These are phyloP conservation scores for Odontocolon sp. DNA, from an alignment of 2,888 invertebrate genomes.

Conservation along the genomic window DNA sequence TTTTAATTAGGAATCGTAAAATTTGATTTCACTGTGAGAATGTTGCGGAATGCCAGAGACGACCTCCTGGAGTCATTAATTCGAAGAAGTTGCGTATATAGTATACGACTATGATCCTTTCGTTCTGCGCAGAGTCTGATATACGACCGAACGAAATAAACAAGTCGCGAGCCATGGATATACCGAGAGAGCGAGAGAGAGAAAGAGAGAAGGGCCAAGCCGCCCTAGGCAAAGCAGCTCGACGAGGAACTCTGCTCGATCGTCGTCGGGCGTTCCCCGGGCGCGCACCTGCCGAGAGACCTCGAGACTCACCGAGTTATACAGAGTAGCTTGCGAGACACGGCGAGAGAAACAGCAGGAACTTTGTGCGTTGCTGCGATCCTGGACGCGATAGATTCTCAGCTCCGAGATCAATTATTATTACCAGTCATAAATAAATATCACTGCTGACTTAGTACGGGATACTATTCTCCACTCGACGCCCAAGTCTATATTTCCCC, in stretches of 20 bases:
- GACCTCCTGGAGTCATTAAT: conserved; percentile 23
- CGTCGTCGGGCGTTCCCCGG: conserved; percentile 32
- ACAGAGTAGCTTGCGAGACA: conserved; percentile 17
- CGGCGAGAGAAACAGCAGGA: conserved; percentile 21
- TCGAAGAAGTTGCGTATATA: background rate
- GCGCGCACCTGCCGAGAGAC: conserved; percentile 52
- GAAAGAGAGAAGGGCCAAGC: conserved; percentile 9
- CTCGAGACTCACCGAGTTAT: conserved; percentile 4
- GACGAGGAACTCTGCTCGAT: conserved; percentile 33
- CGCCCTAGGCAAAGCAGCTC: conserved; percentile 50
- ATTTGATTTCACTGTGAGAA: background rate
- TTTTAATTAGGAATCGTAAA: too few relatives aligned
- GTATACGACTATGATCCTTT: conserved; percentile 67
- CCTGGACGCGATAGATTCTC: conserved; percentile 62
- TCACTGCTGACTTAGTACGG: conserved; percentile 63
- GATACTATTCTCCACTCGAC: conserved; percentile 30
- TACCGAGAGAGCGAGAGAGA: background rate
- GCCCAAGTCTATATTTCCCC: background rate
- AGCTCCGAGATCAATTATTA: conserved; percentile 73
- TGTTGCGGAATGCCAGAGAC: background rate
- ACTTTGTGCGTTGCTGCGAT: conserved; percentile 22
- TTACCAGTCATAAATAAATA: conserved; percentile 75
- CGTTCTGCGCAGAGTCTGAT: conserved; percentile 70
- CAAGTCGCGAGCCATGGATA: conserved; percentile 67
- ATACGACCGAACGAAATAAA: conserved; percentile 72